phyloP scores from a whole-genome alignment of 2,797 vertebrate species.

The Remorina albescens region DNA sequence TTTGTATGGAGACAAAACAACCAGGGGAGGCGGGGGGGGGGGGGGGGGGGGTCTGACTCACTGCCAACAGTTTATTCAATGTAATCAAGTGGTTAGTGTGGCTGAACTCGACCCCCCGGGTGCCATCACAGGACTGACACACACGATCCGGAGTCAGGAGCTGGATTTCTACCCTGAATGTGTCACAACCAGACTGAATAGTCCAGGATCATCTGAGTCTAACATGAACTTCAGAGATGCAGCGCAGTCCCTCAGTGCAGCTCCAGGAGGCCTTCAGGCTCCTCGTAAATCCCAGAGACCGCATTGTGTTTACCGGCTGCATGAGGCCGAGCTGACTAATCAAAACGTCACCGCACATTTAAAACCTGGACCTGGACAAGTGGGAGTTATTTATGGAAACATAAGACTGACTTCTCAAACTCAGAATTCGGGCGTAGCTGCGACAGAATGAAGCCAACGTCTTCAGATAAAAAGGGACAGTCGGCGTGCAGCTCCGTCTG shows the following conservation, averaged over 20 bases:
- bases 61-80: background rate
- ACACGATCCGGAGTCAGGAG: background rate
- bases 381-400: too few relatives aligned
- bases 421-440: background rate
- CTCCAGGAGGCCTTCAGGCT: background rate
- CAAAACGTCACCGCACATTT: background rate
- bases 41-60: background rate
- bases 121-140: background rate
- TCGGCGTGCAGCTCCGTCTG: slow-evolving; percentile 14
- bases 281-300: slow-evolving; percentile 20
- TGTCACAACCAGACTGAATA: background rate
- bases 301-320: slow-evolving; percentile 4
- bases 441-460: slow-evolving; percentile 1
- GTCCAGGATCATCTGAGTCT: too few relatives aligned
- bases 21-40: too few relatives aligned
- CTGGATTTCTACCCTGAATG: background rate
- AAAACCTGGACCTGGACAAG: too few relatives aligned
- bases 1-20: too few relatives aligned
- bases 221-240: too few relatives aligned
- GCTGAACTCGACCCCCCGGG: background rate
- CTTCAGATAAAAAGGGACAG: slow-evolving; percentile 9
- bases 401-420: too few relatives aligned
- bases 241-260: background rate
- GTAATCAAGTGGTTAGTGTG: background rate
- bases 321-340: slow-evolving; percentile 2